Evolutionary conservation across 2,888 invertebrate species (phyloP).

Genomic region (Eupithecia subumbrata): DNA sequence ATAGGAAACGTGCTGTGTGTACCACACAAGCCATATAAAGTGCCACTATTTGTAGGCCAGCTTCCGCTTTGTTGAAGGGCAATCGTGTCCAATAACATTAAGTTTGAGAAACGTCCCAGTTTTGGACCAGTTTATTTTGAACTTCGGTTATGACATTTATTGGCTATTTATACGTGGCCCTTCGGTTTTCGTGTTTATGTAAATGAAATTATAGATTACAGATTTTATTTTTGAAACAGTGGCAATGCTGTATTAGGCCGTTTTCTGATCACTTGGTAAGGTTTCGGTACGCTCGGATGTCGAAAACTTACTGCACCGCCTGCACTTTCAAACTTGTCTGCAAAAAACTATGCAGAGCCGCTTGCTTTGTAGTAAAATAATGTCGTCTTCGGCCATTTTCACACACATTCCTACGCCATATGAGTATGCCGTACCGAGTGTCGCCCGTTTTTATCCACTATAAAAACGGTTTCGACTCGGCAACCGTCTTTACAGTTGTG

Average conservation of each 20-base stretch:
- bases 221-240: background rate
- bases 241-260: background rate
- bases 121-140: slow-evolving; percentile 26
- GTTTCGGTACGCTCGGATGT: too few species aligned
- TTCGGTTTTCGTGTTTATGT: slow-evolving; percentile 15
- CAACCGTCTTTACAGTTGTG: too few species aligned
- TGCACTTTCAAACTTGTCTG: too few species aligned
- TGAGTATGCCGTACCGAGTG: too few species aligned
- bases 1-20: slow-evolving; percentile 64
- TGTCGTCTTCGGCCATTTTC: too few species aligned
- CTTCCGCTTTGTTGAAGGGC: slow-evolving; percentile 44
- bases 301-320: too few species aligned
- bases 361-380: too few species aligned
- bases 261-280: too few species aligned
- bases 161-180: slow-evolving; percentile 9
- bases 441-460: too few species aligned
- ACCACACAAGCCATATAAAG: slow-evolving; percentile 49
- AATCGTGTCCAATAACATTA: slow-evolving; percentile 29
- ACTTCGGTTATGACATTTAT: slow-evolving; percentile 29
- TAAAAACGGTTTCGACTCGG: too few species aligned
- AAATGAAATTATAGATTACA: background rate
- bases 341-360: too few species aligned
- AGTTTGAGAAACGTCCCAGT: slow-evolving; percentile 38
- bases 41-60: slow-evolving; percentile 42
- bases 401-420: too few species aligned